Evolutionary conservation across 2,113 vertebrate genomes (phyloP), one percentile per base, ranked within the genome.

Genomic region (Pangasianodon gigas): DNA sequence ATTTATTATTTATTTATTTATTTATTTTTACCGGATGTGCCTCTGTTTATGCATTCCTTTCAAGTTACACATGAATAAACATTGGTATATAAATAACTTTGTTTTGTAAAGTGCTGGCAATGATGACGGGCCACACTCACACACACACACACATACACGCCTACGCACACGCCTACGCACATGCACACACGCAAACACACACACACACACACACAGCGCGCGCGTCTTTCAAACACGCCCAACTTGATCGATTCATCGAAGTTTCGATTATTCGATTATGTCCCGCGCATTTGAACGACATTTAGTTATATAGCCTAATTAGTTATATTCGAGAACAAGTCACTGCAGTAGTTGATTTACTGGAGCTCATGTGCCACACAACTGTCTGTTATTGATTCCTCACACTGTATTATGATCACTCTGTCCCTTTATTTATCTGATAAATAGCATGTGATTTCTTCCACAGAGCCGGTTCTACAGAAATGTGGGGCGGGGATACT

Each of bases 381-480:
- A 46, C 2, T 60, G 26, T 21, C 48, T 32, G 29, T 41, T 62
- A 26, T 46, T 56, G 10, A 24, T 60, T 84, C 18, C 3, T 26
- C 41, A 62, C 32, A 52, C 19, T 62, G 6, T 29, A 48, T 74
- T 56, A 87, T 54, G 19, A 60, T 87, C 29, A 86, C 5, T 10
- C 67, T 86, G 48, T 10, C 46, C 29, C 85, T 74, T 86, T 62
- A 75, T 60, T 58, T 37, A 29, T 84, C 37, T 65, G 11, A 4
- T 18, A 56, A 21, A 75, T 32, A 87, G 7, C 86, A 82, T 82
- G 77, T 69, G 32, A 88, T 82, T 60, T 46, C n/a, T 52, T 52
- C 18, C 41, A 60, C 37, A 58, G n/a, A 54, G 37, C 48, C 3
- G 0, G 11, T 32, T 84, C 80, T 58, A 71, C 48, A 83, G 87